phyloP scores from a whole-genome alignment of 2,797 vertebrate species.

The Onychomys arenicola region DNA sequence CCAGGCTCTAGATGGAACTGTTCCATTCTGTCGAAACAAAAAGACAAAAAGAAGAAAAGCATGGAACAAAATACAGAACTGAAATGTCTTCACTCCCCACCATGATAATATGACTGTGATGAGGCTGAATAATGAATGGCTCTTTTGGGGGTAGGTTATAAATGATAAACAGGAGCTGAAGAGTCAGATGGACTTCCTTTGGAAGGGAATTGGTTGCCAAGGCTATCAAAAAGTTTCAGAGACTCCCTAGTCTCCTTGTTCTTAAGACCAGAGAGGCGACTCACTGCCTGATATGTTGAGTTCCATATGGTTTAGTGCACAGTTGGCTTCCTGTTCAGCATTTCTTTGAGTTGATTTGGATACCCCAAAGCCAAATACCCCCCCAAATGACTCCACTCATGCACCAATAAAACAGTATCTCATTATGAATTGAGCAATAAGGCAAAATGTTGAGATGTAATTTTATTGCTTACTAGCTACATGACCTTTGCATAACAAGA shows the following conservation, averaged over 20 bases:
- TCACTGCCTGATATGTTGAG: background rate
- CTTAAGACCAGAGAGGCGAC: constrained; percentile 13
- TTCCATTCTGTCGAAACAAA: constrained; percentile 56
- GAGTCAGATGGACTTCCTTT: background rate
- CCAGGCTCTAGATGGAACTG: background rate
- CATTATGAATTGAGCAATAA: background rate
- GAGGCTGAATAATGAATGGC: background rate
- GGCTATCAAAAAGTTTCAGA: background rate
- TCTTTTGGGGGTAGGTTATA: background rate
- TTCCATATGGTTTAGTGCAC: constrained; percentile 24
- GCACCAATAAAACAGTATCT: background rate
- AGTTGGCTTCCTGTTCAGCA: background rate
- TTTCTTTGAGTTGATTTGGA: constrained; percentile 45
- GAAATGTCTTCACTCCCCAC: background rate
- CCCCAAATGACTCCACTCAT: background rate
- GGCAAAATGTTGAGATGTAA: background rate
- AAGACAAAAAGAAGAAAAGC: constrained; percentile 37
- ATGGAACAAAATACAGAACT: constrained; percentile 1
- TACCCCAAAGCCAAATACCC: constrained; percentile 20
- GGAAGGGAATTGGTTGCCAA: background rate
- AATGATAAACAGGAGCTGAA: background rate
- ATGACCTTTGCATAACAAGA: constrained; percentile 24
- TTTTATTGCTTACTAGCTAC: background rate
- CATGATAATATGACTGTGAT: background rate
- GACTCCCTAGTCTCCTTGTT: background rate